Evolutionary conservation across 1,140 invertebrate species (phyloP), one percentile per base, ranked within the genome.

Genomic region (Drosophila setifemur): DNA sequence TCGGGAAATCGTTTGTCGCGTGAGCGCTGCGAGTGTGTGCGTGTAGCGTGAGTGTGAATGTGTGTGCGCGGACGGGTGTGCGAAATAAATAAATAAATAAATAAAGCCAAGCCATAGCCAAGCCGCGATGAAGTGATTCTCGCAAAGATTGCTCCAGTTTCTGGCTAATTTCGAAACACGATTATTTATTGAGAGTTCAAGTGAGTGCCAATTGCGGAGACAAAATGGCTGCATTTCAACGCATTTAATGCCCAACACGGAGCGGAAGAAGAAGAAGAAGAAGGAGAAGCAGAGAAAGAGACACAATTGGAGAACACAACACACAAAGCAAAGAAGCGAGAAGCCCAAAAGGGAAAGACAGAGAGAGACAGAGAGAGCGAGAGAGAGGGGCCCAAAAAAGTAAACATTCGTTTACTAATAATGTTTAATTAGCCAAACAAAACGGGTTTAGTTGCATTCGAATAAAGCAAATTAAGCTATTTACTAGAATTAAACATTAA

Each of bases 141-240:
- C n/a, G n/a, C n/a, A n/a, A n/a, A n/a, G n/a, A n/a, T 12, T 57
- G 33, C 25, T 16, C 55, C 35, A 29, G n/a, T 16, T 40, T 40
- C 3, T 23, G 50, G 50, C 23, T 33, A 29, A 25, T 25, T 42
- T n/a, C n/a, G n/a, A n/a, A n/a, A n/a, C n/a, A n/a, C n/a, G n/a
- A n/a, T n/a, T n/a, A n/a, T n/a, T n/a, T n/a, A n/a, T n/a, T 14
- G 33, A 12, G 53, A 75, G 66, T 60, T 73, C 52, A 47, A 68
- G 76, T 66, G 68, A 76, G 72, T 76, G 77, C 77, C 77, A 82
- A 82, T 81, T 81, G 72, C 61, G 79, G 43, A 82, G 76, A 81
- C 76, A 81, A 82, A 82, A 82, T 82, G 77, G 77, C 77, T 82
- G 77, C 78, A 82, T 82, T 76, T 81, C 77, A 82, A 82, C 72